Percentiles rank a stretch among this genome's conserved stretches.
Evolutionary conservation across 2,113 vertebrate species (phyloP).

Genomic region (Manacus vitellinus): DNA sequence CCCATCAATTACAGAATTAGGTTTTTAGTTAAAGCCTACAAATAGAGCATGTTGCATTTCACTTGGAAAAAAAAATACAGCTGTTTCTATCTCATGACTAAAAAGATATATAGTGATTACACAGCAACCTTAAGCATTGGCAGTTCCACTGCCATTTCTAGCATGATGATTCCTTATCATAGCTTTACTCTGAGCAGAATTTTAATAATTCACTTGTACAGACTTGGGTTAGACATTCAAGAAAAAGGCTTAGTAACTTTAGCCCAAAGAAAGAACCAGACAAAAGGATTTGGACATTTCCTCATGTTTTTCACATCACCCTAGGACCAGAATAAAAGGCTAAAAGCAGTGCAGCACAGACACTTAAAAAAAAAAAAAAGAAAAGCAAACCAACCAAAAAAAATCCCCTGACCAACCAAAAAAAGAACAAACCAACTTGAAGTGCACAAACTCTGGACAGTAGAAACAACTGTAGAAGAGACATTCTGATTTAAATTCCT

Average conservation of each 20-base stretch:
- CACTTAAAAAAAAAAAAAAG: background rate
- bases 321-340: background rate
- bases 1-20: background rate
- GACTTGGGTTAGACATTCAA: background rate
- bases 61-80: background rate
- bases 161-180: background rate
- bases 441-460: background rate
- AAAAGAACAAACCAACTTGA: background rate
- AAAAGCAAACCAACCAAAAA: background rate
- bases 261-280: background rate
- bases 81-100: background rate
- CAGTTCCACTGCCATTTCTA: background rate
- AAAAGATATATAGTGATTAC: background rate
- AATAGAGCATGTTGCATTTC: background rate
- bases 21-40: background rate
- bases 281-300: background rate
- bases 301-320: background rate
- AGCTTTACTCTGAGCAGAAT: background rate
- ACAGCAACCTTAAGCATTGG: background rate
- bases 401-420: fast-evolving
- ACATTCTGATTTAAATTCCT: background rate
- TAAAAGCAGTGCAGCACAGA: background rate
- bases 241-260: background rate
- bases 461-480: background rate
- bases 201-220: background rate